Base-by-base conservation (phyloP, 2,797 vertebrate species). In the Hypotaenidia okinawae region DNA sequence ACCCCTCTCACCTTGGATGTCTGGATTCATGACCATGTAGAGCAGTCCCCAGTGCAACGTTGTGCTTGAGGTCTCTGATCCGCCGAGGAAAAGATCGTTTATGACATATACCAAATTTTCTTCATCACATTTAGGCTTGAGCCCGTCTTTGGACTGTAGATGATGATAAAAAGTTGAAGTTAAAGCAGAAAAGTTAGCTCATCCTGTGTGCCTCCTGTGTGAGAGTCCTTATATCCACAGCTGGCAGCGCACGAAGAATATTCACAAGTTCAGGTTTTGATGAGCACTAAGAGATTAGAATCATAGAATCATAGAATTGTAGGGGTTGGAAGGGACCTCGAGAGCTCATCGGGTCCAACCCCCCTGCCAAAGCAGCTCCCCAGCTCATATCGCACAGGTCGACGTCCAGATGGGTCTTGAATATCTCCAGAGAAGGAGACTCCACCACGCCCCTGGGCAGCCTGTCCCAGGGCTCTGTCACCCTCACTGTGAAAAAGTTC, bases 51-150 rank as follows among this genome's bases (percentile, higher is more conserved):
- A 97, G 74, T 54, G 57, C 70, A 97, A 54, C 7, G 97, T 97
- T 51, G 95, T 96, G 89, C 88, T 95, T 75, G 90, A 88, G n/a
- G 95, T 97, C 64, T 97, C 94, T 3, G 95, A 96, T 88, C 97
- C 97, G 75, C 95, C 93, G 0, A 97, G 92, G 51, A 97, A 96
- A 76, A 98, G 93, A 59, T 96, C 90, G 2, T 88, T 95, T 88
- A 97, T 95, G 74, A 96, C 79, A n/a, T 88, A 61, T 14, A 93
- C 89, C 94, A 98, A 83, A 72, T 97, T 97, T 13, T 97, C 96
- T 84, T 97, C 96, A 5, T 77, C 96, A 37, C 96, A 97, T 10
- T 95, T 97, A 51, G 95, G 88, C 41, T 83, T 79, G 30, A 41
- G 62, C 21, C 62, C 81, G 3, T 91, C 94, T 75, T 43, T 59